Base-by-base conservation (phyloP, 2,113 vertebrate species). In the Gasterosteus nipponicus region DNA sequence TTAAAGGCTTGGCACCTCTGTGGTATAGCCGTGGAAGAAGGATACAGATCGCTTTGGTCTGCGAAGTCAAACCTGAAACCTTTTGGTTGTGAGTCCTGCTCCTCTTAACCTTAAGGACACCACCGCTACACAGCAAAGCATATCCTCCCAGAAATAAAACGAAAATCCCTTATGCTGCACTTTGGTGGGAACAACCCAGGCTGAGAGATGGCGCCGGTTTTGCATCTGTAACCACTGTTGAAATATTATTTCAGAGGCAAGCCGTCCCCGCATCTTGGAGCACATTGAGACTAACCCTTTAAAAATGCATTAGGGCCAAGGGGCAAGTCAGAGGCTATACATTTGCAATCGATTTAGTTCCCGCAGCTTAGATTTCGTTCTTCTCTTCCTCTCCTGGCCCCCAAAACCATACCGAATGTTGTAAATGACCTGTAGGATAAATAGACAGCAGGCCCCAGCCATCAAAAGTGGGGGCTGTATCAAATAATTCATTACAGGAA, bases 161-260 rank as follows among this genome's bases (percentile, higher is more conserved):
- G 63, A 90, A 92, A 93, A 91, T 81, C 87, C 86, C 91, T 91
- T 80, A 89, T 86, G 75, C 69, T 88, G 88, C 89, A 90, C 81
- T 91, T 90, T 92, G 84, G 82, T 87, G 89, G 89, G 90, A 92
- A 90, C 88, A 91, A 70, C 87, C 89, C 89, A 89, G 91, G 90
- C 89, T 89, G 91, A 90, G 91, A 87, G 90, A 89, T 80, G 89
- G 88, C 77, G 82, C 91, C 78, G 12, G 54, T 82, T 89, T 92
- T 75, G 77, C 63, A 68, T 91, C 92, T 86, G 87, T 86, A 91
- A 93, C 91, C 89, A 80, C 93, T 92, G 83, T 89, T 91, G 85
- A 93, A 94, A 94, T 93, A 93, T 93, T 92, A 89, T 92, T 93
- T 93, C 89, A 92, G 83, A 90, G 87, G 82, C 78, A 92, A 86